Conservation (phyloP, 2,113 vertebrate species). For the Kryptolebias marmoratus region DNA sequence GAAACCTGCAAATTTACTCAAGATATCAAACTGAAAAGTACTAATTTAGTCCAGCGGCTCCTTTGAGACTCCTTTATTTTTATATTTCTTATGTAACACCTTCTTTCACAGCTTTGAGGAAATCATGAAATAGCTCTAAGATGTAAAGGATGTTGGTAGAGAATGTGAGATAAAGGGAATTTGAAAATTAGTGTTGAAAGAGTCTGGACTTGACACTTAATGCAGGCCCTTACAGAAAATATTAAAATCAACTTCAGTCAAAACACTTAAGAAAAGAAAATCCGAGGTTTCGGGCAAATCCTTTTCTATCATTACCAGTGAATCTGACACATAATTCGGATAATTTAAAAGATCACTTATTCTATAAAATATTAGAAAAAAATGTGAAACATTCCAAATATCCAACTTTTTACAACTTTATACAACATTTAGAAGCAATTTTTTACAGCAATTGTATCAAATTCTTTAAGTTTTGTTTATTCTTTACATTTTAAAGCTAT, state of each 20-base stretch:
- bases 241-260: neutral
- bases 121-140: conserved; percentile 6
- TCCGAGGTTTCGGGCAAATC: neutral
- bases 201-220: neutral
- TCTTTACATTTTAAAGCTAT: neutral
- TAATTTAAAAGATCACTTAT: neutral
- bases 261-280: neutral
- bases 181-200: neutral
- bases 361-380: neutral
- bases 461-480: neutral
- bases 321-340: neutral
- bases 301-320: neutral
- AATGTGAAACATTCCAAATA: neutral
- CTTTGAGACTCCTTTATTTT: neutral
- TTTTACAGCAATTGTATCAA: neutral
- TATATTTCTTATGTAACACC: conserved; percentile 14
- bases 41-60: neutral
- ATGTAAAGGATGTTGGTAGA: neutral
- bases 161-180: neutral
- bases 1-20: neutral
- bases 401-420: neutral
- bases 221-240: neutral
- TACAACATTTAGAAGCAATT: neutral
- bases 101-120: conserved; percentile 1
- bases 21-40: neutral